A percentile compares a stretch with the other conserved stretches of the same genome.
Evolutionary conservation across 2,113 vertebrate genomes (phyloP).

Genomic region (Sardina pilchardus): DNA sequence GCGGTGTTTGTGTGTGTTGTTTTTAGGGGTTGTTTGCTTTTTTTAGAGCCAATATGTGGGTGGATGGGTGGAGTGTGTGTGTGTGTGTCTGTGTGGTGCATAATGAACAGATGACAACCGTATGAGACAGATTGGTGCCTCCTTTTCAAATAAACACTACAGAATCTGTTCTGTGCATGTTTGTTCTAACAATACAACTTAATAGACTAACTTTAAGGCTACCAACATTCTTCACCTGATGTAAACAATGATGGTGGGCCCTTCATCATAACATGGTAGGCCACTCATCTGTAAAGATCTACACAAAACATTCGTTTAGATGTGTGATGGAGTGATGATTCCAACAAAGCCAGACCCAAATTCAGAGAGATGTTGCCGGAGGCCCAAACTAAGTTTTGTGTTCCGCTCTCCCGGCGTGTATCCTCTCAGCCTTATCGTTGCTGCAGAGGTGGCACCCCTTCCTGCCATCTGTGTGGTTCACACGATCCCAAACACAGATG

Average conservation of each 20-base stretch:
- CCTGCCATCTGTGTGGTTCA: conserved; percentile 25
- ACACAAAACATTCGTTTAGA: background rate
- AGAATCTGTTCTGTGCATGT: background rate
- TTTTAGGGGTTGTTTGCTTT: conserved; percentile 3
- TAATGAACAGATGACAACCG: background rate
- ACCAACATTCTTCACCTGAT: background rate
- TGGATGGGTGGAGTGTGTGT: background rate
- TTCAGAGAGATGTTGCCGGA: background rate
- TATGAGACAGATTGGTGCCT: background rate
- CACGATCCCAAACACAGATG: background rate
- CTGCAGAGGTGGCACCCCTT: conserved; percentile 31
- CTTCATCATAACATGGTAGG: background rate
- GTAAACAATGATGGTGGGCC: background rate
- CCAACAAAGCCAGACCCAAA: conserved; percentile 4
- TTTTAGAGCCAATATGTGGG: background rate
- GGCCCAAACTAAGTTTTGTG: background rate
- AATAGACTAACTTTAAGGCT: background rate
- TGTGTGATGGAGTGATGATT: background rate
- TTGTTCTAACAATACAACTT: background rate
- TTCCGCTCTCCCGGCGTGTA: background rate
- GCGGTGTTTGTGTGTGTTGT: background rate
- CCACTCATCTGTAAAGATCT: background rate
- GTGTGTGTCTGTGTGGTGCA: background rate
- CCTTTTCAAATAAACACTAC: background rate
- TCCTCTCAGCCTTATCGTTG: conserved; percentile 26